phyloP scores from a whole-genome alignment of 2,113 vertebrate species.

The Myrmophylax atrothorax region DNA sequence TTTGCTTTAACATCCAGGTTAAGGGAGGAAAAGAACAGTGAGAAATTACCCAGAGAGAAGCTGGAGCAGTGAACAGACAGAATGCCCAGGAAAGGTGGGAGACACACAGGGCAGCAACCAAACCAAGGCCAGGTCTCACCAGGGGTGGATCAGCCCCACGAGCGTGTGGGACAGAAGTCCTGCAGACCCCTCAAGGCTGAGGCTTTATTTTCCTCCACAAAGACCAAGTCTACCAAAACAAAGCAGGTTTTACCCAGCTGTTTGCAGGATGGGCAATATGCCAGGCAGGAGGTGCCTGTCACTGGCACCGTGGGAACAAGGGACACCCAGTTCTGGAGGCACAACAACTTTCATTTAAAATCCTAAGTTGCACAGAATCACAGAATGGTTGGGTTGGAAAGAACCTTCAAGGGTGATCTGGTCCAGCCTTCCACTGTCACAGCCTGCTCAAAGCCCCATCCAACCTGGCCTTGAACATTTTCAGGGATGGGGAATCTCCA shows the following conservation, averaged over 20 bases:
- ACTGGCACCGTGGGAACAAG: fast-evolving
- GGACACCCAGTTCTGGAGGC: background rate
- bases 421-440: background rate
- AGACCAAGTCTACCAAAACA: fast-evolving
- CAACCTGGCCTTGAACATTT: background rate
- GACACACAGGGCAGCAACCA: background rate
- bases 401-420: background rate
- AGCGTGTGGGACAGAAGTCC: background rate
- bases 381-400: background rate
- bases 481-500: background rate
- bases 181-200: fast-evolving
- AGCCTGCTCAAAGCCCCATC: background rate
- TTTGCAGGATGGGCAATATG: background rate
- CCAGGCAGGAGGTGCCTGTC: fast-evolving
- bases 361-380: background rate
- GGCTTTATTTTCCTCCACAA: background rate
- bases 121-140: background rate
- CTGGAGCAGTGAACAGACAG: fast-evolving
- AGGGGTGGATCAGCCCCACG: background rate
- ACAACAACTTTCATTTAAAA: background rate
- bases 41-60: background rate
- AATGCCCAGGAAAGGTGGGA: background rate
- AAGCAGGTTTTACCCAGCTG: background rate
- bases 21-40: background rate
- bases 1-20: background rate